Conservation (phyloP, 2,797 vertebrate species). For the Triplophysa yarkandensis region DNA sequence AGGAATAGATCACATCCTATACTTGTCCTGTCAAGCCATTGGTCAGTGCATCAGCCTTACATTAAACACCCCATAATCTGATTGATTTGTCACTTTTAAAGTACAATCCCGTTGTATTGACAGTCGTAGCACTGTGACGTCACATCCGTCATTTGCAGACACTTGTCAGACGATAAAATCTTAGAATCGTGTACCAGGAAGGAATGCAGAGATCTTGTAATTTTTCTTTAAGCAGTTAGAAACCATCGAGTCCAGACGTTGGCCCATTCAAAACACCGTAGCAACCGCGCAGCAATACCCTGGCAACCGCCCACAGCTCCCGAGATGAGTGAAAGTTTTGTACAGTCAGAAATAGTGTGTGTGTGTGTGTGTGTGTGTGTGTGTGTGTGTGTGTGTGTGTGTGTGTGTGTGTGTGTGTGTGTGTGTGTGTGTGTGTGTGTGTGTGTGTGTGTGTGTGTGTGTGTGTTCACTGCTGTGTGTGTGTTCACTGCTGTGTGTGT, state of each 20-base stretch:
- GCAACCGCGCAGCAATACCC: neutral
- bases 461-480: too few relatives aligned
- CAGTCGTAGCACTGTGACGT: neutral
- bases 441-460: too few relatives aligned
- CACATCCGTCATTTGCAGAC: neutral
- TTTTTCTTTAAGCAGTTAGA: neutral
- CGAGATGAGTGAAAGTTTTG: too few relatives aligned
- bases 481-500: too few relatives aligned
- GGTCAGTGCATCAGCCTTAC: neutral
- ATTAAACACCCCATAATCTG: neutral
- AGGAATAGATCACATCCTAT: slow-evolving; percentile 2
- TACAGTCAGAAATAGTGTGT: too few relatives aligned
- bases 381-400: too few relatives aligned
- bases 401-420: too few relatives aligned
- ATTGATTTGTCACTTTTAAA: neutral
- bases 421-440: too few relatives aligned
- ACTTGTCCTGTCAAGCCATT: neutral
- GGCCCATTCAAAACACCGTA: neutral
- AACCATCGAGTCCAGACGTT: neutral
- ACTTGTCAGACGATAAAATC: too few relatives aligned
- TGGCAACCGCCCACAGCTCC: neutral
- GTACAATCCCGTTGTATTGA: neutral
- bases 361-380: too few relatives aligned
- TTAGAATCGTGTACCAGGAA: too few relatives aligned
- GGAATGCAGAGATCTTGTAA: too few relatives aligned